These are phyloP conservation scores for Furcula furcula DNA, from an alignment of 2,888 invertebrate species.

Conservation along the genomic window DNA sequence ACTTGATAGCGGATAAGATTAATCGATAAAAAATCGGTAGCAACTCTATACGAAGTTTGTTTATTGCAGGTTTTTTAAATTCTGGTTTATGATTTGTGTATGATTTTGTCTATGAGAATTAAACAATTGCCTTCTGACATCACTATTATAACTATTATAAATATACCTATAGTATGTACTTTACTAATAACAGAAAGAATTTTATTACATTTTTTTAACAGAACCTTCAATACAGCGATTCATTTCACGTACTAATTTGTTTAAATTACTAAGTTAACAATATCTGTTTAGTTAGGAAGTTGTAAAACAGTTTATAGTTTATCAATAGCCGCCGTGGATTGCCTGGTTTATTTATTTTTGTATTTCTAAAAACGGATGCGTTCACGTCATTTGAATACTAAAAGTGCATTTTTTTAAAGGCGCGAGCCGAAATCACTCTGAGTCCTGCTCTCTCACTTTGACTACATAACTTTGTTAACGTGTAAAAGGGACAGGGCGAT, in stretches of 20 bases:
- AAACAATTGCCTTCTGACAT: no score
- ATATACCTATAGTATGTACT: no score
- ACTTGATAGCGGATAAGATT: conserved; percentile 53
- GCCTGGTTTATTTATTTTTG: conserved; percentile 64
- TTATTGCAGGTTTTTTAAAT: conserved; percentile 31
- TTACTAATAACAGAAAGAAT: no score
- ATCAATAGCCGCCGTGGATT: conserved; percentile 53
- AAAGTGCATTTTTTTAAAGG: conserved; percentile 63
- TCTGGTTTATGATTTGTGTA: no score
- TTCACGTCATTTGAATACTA: conserved; percentile 76
- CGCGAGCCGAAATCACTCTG: conserved; percentile 36
- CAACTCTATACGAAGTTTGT: conserved; percentile 20
- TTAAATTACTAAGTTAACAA: conserved; percentile 31
- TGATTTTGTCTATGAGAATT: no score
- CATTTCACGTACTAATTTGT: conserved; percentile 30
- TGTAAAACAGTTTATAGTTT: conserved; percentile 68
- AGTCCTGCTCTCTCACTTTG: conserved; percentile 43
- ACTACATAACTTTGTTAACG: conserved; percentile 20
- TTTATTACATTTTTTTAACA: no score
- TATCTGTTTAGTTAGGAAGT: conserved; percentile 66
- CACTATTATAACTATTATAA: no score
- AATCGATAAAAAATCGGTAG: conserved; percentile 31
- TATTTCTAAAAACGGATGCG: conserved; percentile 77
- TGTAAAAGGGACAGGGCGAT: conserved; percentile 51
- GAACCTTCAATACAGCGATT: conserved; percentile 25